Base-by-base conservation (phyloP, 1,140 invertebrate genomes). In the Drosophila sulfurigaster region DNA sequence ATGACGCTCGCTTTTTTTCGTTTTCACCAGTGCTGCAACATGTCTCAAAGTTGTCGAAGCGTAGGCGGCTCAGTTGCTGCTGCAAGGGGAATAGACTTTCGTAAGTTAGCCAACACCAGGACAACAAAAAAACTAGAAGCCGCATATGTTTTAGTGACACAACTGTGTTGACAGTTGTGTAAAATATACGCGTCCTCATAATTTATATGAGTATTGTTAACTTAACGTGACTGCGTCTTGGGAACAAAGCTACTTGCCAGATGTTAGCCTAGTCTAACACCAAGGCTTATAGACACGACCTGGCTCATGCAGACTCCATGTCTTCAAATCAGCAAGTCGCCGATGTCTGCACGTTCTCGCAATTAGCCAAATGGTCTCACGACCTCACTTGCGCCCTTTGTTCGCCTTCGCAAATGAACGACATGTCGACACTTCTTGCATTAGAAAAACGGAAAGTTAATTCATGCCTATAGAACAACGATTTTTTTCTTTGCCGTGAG, bases 181-280 rank as follows among this genome's bases (percentile, higher is more conserved):
- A 89, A 88, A 88, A 88, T 88, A 88, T 83, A 85, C 85, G 81
- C 85, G 51, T 51, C 16, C 83, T 88, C 83, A 87, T 88, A 87
- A 87, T 87, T 87, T 89, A 87, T 87, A 83, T 89, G 80, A 87
- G 85, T 87, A 88, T 87, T 78, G 85, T 83, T 83, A 87, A 89
- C 77, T 88, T 74, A 78, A 87, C 82, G 82, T 88, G 85, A 83
- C 85, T 88, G 83, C 73, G 82, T 80, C 72, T 59, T 60, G 72
- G 72, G 71, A 74, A 30, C 45, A 25, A 15, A 60, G 65, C 28
- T 28, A 20, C 35, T 73, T 67, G 16, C 49, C 51, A 65, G 74
- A 73, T 81, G 70, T 16, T 46, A 43, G 38, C 30, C 64, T 20
- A 13, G 45, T 43, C 41, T 35, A 56, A 5, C 8, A 45, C 46